phyloP scores from a whole-genome alignment of 1,140 invertebrate genomes.

The Araneus ventricosus region DNA sequence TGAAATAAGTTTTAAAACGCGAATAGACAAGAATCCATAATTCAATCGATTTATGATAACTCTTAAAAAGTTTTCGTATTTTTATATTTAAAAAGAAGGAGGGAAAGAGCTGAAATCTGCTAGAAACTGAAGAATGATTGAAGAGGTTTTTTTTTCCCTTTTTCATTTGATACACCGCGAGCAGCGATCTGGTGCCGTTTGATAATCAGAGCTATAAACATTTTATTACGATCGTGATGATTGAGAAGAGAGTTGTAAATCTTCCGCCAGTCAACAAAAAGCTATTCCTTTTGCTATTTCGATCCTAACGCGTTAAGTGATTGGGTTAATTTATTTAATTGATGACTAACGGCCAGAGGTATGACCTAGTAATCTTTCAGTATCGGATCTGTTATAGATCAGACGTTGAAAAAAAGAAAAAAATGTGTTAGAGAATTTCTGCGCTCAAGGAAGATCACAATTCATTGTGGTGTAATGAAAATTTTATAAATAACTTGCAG shows the following conservation, averaged over 20 bases:
- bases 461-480: too few relatives aligned
- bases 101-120: not conserved
- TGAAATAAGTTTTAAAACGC: not conserved
- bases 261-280: not conserved
- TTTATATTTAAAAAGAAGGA: not conserved
- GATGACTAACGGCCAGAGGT: not conserved
- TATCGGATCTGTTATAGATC: not conserved
- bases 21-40: not conserved
- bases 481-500: too few relatives aligned
- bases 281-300: not conserved
- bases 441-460: too few relatives aligned
- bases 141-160: not conserved
- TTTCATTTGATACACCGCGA: not conserved
- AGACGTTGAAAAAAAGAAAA: too few relatives aligned
- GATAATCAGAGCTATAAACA: not conserved
- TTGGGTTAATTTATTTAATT: constrained; percentile 40
- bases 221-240: constrained; percentile 26
- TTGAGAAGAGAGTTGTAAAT: constrained; percentile 9
- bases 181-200: not conserved
- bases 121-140: not conserved
- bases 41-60: not conserved
- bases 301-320: not conserved
- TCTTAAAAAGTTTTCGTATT: not conserved
- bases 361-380: not conserved
- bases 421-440: too few relatives aligned